Evolutionary conservation across 2,797 vertebrate genomes (phyloP).

Genomic region (Octomys mimax): DNA sequence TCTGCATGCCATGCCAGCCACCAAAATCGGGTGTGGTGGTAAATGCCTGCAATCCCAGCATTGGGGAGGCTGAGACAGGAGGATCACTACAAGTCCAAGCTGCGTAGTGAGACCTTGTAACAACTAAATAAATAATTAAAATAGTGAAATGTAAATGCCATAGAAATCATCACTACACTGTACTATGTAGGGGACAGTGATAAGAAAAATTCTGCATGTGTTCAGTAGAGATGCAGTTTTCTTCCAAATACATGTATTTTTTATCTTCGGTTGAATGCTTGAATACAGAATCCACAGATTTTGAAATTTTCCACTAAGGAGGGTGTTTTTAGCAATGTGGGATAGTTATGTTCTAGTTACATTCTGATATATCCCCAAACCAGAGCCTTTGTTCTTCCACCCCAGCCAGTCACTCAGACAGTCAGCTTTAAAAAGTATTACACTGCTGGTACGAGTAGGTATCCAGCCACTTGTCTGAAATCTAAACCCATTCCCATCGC

Average conservation of each 20-base stretch:
- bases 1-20: too few relatives aligned
- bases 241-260: not conserved
- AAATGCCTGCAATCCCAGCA: too few relatives aligned
- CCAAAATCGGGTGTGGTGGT: too few relatives aligned
- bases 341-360: slow-evolving; percentile 45
- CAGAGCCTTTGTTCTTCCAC: not conserved
- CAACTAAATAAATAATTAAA: too few relatives aligned
- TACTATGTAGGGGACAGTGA: not conserved
- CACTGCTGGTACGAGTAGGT: not conserved
- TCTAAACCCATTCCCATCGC: not conserved
- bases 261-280: not conserved
- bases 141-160: not conserved
- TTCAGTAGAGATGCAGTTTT: not conserved
- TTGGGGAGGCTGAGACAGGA: too few relatives aligned
- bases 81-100: too few relatives aligned
- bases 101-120: too few relatives aligned
- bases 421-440: not conserved
- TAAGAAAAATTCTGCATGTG: not conserved
- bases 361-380: slow-evolving; percentile 46
- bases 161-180: not conserved
- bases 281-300: not conserved
- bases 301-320: slow-evolving; percentile 1
- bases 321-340: slow-evolving; percentile 36
- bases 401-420: not conserved
- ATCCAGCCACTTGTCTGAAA: not conserved